Base-by-base conservation (phyloP, 1,140 invertebrate genomes). In the Zaprionus capensis region DNA sequence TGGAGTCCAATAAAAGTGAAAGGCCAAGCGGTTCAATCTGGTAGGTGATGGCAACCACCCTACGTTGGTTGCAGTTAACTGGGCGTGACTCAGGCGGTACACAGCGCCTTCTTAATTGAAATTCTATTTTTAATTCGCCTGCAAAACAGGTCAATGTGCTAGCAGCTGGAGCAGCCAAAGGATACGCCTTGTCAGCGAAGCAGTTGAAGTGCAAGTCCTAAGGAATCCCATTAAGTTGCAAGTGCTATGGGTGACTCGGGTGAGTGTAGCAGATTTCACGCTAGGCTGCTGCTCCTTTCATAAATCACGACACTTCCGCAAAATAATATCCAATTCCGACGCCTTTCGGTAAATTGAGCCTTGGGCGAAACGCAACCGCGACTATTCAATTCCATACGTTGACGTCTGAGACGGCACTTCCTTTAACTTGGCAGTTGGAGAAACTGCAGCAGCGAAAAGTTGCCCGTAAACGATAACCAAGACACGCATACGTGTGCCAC, bases 321-420 rank as follows among this genome's bases (percentile, higher is more conserved):
- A n/a, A 20, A 9, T 51, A 36, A 69, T 59, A n/a, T 58, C 26
- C 36, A 58, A 68, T 53, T 44, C 38, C 41, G n/a, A 53, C 53
- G 34, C 34, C 51, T 38, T 44, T 14, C 22, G 14, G 9, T 17
- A 17, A n/a, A 49, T 44, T 36, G 26, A 5, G 24, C n/a, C 34
- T n/a, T 9, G 46, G 53, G 64, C 66, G 34, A 58, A 56, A 86
- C 84, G 84, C 84, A 87, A 87, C 84, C 75, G 59, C 85, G 85
- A 90, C 84, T 90, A 90, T 87, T 87, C 84, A 87, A 90, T 87
- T 87, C 82, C 51, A 86, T 49, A 82, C 61, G 46, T 72, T 87
- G 84, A 87, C 85, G 81, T 73, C 70, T 56, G 71, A 87, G 83
- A 76, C 77, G 77, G 74, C 68, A 55, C 17, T 51, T 57, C 28